Evolutionary conservation across 2,113 vertebrate species (phyloP).

Genomic region (Podarcis muralis): DNA sequence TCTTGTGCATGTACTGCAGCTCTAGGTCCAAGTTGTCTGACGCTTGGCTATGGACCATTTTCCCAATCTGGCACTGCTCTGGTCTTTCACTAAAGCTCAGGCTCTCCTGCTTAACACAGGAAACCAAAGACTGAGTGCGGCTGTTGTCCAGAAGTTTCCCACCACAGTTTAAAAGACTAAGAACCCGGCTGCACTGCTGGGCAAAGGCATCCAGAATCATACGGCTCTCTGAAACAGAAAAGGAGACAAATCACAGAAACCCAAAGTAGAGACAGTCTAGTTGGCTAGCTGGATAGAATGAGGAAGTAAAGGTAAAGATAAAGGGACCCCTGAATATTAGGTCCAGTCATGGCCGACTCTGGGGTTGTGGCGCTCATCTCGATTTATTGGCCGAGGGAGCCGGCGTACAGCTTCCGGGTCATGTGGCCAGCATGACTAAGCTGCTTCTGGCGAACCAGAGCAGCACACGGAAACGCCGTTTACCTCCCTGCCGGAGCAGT

Average conservation of each 20-base stretch:
- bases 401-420: too few relatives aligned
- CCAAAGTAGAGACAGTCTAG: conserved; percentile 36
- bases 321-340: too few relatives aligned
- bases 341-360: too few relatives aligned
- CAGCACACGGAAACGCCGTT: too few relatives aligned
- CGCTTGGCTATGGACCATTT: conserved; percentile 84
- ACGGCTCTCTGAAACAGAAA: conserved; percentile 86
- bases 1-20: conserved; percentile 89
- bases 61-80: conserved; percentile 80
- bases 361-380: too few relatives aligned
- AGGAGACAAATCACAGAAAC: conserved; percentile 65
- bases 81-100: conserved; percentile 77
- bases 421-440: too few relatives aligned
- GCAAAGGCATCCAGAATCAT: conserved; percentile 98
- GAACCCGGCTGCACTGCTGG: conserved; percentile 97
- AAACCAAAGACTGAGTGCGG: conserved; percentile 81
- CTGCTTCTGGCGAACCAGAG: too few relatives aligned
- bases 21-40: conserved; percentile 85
- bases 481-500: too few relatives aligned
- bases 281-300: background rate
- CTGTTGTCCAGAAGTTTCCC: conserved; percentile 90
- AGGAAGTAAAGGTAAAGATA: background rate
- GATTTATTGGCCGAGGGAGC: too few relatives aligned
- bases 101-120: conserved; percentile 91
- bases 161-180: conserved; percentile 92